phyloP scores from a whole-genome alignment of 2,113 vertebrate genomes.

The Copsychus sechellarum region DNA sequence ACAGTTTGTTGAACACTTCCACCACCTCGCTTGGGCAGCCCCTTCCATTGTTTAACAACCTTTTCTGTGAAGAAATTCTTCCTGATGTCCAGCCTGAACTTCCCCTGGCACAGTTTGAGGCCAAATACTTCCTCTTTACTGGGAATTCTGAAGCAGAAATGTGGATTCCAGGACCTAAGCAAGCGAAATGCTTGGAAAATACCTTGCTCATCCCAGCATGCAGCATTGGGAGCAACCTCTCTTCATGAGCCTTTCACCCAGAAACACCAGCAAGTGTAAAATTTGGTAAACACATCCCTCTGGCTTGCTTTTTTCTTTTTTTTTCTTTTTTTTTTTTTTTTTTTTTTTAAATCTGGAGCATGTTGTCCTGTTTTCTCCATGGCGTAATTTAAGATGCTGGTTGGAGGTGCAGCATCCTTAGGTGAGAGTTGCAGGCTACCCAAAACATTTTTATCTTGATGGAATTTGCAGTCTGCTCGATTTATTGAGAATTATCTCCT shows the following conservation, averaged over 20 bases:
- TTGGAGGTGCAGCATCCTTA: background rate
- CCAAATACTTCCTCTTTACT: background rate
- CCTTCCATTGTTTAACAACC: background rate
- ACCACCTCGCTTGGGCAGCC: background rate
- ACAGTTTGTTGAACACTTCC: background rate
- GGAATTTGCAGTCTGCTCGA: background rate
- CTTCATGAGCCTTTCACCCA: background rate
- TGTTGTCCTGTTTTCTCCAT: background rate
- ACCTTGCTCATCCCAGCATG: background rate
- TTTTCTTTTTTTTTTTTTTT: background rate
- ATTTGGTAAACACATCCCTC: background rate
- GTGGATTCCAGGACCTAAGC: background rate
- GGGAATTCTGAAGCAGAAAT: background rate
- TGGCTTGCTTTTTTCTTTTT: too few species aligned
- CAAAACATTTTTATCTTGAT: background rate
- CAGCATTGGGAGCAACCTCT: background rate
- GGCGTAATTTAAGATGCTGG: background rate
- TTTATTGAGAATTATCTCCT: background rate
- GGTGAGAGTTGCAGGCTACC: background rate
- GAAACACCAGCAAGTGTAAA: background rate
- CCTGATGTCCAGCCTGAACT: background rate
- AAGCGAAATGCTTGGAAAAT: background rate
- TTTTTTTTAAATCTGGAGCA: background rate
- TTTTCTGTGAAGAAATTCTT: background rate
- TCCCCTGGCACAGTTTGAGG: background rate